Conservation (phyloP, 2,113 vertebrate genomes). For the Trichechus manatus region DNA sequence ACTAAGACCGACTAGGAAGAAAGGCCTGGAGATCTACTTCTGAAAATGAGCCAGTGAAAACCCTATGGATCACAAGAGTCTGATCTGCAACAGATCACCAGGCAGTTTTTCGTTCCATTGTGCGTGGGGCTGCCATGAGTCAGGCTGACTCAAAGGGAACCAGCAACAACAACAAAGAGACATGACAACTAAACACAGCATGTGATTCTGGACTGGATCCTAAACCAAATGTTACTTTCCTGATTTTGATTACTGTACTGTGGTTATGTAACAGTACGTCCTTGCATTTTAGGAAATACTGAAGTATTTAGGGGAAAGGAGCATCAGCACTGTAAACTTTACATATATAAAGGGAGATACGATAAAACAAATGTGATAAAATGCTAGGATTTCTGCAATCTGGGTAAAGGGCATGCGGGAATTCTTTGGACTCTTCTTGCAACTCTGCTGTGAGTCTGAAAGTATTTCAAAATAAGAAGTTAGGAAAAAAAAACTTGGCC, state of each 20-base stretch:
- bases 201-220: neutral
- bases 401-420: neutral
- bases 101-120: neutral
- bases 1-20: neutral
- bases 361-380: neutral
- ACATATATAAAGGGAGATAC: neutral
- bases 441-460: neutral
- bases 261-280: neutral
- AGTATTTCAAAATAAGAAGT: neutral
- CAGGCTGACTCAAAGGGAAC: neutral
- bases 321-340: neutral
- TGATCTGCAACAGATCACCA: neutral
- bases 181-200: neutral
- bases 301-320: conserved; percentile 4
- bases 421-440: neutral
- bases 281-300: conserved; percentile 31
- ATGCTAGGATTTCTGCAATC: conserved; percentile 5
- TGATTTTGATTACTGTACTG: neutral
- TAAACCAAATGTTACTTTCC: neutral
- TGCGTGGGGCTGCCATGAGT: neutral
- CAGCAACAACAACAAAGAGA: neutral
- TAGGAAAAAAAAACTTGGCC: neutral
- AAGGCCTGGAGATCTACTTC: neutral
- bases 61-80: neutral
- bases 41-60: neutral